Base-by-base conservation (phyloP, 1,140 invertebrate species). In the Medauroidea extradentata region DNA sequence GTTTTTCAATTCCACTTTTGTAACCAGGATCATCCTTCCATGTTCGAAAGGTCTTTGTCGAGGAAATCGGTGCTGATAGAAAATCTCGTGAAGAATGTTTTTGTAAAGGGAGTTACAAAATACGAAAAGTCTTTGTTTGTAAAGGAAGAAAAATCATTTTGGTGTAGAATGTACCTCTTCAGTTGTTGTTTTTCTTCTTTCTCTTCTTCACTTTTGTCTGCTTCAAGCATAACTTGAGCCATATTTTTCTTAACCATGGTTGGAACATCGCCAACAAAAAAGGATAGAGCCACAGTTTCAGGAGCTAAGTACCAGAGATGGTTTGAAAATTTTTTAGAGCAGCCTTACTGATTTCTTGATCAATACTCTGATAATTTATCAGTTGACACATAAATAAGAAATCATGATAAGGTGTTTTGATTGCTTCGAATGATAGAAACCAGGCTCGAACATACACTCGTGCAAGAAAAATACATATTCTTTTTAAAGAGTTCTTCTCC, bases 391-490 rank as follows among this genome's bases (percentile, higher is more conserved):
- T n/a, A n/a, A n/a, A n/a, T n/a, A n/a, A n/a, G n/a, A n/a, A n/a
- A n/a, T n/a, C n/a, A n/a, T n/a, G n/a, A n/a, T n/a, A n/a, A n/a
- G n/a, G n/a, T n/a, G n/a, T n/a, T n/a, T n/a, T n/a, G n/a, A n/a
- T n/a, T n/a, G n/a, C n/a, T n/a, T n/a, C n/a, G n/a, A n/a, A n/a
- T n/a, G n/a, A n/a, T n/a, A n/a, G n/a, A n/a, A n/a, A n/a, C n/a
- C n/a, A n/a, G n/a, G n/a, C n/a, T n/a, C n/a, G n/a, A n/a, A n/a
- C n/a, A n/a, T n/a, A n/a, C 16, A 18, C 43, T 18, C 16, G 5
- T 18, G 16, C 43, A 14, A 65, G 54, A 39, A 65, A 73, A 34
- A 66, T 41, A 51, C 59, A 69, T n/a, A 72, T 63, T 49, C 68
- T 64, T 27, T 39, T 50, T 34, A 73, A 34, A 5, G 42, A 63